Conservation (phyloP, 2,797 vertebrate species). For the Remorina albescens region DNA sequence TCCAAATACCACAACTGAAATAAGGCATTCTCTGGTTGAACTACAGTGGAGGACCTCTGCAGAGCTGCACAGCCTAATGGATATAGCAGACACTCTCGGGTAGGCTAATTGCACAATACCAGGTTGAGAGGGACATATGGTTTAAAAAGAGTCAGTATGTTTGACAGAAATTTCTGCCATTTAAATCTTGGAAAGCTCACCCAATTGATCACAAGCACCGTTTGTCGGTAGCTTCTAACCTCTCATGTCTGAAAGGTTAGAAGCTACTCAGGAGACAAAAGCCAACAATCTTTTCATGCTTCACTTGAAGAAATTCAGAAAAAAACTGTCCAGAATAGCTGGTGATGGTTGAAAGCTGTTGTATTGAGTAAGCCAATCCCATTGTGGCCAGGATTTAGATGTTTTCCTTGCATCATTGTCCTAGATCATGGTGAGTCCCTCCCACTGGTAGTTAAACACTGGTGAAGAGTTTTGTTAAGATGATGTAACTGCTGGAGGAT, state of each 20-base stretch:
- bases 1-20: slow-evolving; percentile 78
- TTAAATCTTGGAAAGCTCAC: slow-evolving; percentile 43
- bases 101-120: slow-evolving; percentile 73
- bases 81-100: slow-evolving; percentile 74
- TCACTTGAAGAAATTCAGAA: slow-evolving; percentile 48
- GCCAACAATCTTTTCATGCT: slow-evolving; percentile 40
- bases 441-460: slow-evolving; percentile 41
- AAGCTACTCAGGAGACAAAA: slow-evolving; percentile 44
- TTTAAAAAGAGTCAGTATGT: slow-evolving; percentile 46
- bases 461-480: slow-evolving; percentile 41
- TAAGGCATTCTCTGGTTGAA: slow-evolving; percentile 72
- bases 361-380: slow-evolving; percentile 51
- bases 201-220: slow-evolving; percentile 54
- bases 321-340: slow-evolving; percentile 49
- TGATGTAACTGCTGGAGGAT: slow-evolving; percentile 40
- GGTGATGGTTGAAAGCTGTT: slow-evolving; percentile 60
- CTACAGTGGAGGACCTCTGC: slow-evolving; percentile 68
- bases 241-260: slow-evolving; percentile 27
- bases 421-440: slow-evolving; percentile 38
- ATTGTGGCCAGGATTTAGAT: slow-evolving; percentile 58
- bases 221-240: slow-evolving; percentile 8
- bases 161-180: slow-evolving; percentile 36
- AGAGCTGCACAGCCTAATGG: slow-evolving; percentile 74
- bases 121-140: slow-evolving; percentile 65
- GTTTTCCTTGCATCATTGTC: slow-evolving; percentile 58